Base-by-base conservation (phyloP, 2,888 invertebrate genomes). In the Andrena hattorfiana region DNA sequence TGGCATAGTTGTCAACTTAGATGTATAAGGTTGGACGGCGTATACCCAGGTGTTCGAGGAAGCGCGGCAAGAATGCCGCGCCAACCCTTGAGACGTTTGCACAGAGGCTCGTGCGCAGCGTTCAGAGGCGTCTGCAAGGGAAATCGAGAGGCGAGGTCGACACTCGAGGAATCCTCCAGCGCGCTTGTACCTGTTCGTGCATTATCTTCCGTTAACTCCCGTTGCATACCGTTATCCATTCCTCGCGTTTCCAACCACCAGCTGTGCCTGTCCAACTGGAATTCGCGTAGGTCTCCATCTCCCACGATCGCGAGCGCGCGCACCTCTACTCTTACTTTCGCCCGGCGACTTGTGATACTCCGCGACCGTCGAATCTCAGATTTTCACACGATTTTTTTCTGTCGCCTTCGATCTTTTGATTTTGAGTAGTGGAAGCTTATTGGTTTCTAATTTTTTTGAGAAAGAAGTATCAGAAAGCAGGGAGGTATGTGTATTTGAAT, bases 201-300 rank as follows among this genome's bases (percentile, higher is more conserved):
- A 84, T 86, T 89, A 87, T 85, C 85, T 84, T 87, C 89, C 89
- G 86, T 89, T 89, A 89, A 73, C 83, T 83, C 79, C 56, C 70
- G 62, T 35, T 42, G 59, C 81, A 76, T 82, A 87, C 81, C 88
- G 87, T 88, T 84, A 87, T 79, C 75, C 87, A 68, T 87, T 86
- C 76, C 76, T 60, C 81, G 77, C 59, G 73, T 79, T 64, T 68
- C 51, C 77, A 66, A 67, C 54, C 71, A 81, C 69, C 85, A 67
- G 68, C 81, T 79, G 80, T 63, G 78, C 54, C 68, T 62, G 68
- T 78, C 54, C 13, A 51, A 51, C 76, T 67, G 85, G 85, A 87
- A 88, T 88, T 88, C 88, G 82, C 83, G 81, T 85, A 77, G 85
- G 87, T 85, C 85, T 87, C 66, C 82, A 85, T 89, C 86, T 90